Evolutionary conservation across 2,113 vertebrate species (phyloP), one percentile per base, ranked within the genome.

Genomic region (Trogon melanurus): DNA sequence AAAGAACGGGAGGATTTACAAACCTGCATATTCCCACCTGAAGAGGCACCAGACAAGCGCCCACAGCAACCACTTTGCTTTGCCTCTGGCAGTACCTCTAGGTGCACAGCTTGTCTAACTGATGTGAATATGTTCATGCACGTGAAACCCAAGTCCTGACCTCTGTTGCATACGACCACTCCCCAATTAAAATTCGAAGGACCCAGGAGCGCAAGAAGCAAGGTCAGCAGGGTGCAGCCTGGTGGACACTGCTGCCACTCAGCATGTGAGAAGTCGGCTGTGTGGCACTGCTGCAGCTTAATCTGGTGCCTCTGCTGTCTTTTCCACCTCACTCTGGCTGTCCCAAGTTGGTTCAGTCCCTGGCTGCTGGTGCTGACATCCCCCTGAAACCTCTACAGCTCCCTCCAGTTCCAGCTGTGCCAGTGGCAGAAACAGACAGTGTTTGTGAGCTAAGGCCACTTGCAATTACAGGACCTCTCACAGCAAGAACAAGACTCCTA

Each of bases 1-100:
- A 89, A 80, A 93, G 47, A 96, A 84, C 6, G 10, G 79, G 75
- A 91, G 56, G 36, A 78, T 79, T 67, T 92, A 71, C 13, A 93
- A 62, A 56, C 32, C 48, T 69, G 12, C 34, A 47, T 83, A 32
- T 86, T 66, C 79, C 79, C 74, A 38, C 70, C 70, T 96, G 41
- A 87, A 23, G 45, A 45, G 13, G 5, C 56, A 65, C 25, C 29
- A 69, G 25, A 30, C 0, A 0, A 34, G 16, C 10, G 9, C 30
- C 50, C 45, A 11, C 0, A 0, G 23, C 29, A 26, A 45, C 11
- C 1, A 0, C 41, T 57, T 82, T 78, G 48, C 41, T 79, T 95
- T 44, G 58, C 61, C 20, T 7, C 11, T 44, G 48, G 15, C 62
- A 83, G 72, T 27, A 48, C 34, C 69, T 60, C 32, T 41, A 34